Base-by-base conservation (phyloP, 2,888 invertebrate species). In the Mesorhabditis belari region DNA sequence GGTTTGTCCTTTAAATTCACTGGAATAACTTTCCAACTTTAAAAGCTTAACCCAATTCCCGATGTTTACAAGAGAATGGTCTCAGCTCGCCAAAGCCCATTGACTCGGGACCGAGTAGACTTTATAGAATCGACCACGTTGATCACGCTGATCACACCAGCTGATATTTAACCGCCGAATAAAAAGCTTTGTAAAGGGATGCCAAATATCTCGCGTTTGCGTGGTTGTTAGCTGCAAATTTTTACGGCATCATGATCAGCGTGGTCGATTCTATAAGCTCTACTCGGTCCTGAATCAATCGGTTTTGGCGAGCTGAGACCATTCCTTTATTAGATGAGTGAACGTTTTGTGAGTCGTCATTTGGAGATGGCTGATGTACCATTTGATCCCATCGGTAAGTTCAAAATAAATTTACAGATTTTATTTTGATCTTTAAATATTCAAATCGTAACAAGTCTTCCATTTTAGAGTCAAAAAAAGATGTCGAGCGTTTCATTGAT, bases 331-430 rank as follows among this genome's bases (percentile, higher is more conserved):
- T 70, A 67, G 51, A 59, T 71, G 12, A 76, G 73, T 52, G 49
- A 66, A 5, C 55, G 76, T 24, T 80, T 80, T 65, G 70, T 80
- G 53, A 66, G 66, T 17, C 62, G 77, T n/a, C 80, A 80, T 58
- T 62, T 80, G 49, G 80, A 80, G 61, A 79, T 80, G 76, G 71
- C 73, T 59, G 80, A 81, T 23, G 71, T 80, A 63, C 66, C 76
- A 6, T 79, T 80, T 50, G 78, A 80, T 60, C 71, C 79, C 3
- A 59, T 56, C 12, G 69, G 71, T 69, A 54, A 53, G 27, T 5
- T 55, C 4, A 5, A n/a, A n/a, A 26, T 4, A 49, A 44, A 9
- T 51, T 35, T 61, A 27, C 5, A 50, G 2, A 57, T 25, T 54
- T 24, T 17, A 19, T 3, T 6, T 26, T 25, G 28, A n/a, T 49